Evolutionary conservation across 2,797 vertebrate species (phyloP).

Genomic region (Pelobates cultripes): DNA sequence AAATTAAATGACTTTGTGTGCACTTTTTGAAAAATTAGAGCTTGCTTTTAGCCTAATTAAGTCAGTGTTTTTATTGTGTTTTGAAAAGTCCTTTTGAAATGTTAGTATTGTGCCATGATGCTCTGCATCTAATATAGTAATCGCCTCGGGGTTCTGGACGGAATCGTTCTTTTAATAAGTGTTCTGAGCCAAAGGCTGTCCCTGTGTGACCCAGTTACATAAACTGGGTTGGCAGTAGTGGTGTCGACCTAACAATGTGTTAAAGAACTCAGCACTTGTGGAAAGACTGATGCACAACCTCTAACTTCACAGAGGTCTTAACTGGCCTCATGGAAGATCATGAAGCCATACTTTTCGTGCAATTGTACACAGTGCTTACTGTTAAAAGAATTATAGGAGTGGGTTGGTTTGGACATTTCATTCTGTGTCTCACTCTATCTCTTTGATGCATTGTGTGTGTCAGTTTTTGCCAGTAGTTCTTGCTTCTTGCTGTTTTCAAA

Average conservation of each 20-base stretch:
- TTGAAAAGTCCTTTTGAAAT: background rate
- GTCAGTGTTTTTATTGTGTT: background rate
- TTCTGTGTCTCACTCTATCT: no score
- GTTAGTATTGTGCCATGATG: background rate
- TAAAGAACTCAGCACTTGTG: constrained; percentile 22
- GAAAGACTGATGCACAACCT: background rate
- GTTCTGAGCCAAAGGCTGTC: constrained; percentile 30
- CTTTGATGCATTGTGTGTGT: no score
- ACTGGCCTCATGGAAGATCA: no score
- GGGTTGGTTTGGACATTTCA: no score
- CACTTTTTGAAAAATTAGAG: background rate
- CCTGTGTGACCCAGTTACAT: constrained; percentile 24
- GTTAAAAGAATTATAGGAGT: no score
- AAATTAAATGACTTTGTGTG: background rate
- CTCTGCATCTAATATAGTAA: background rate
- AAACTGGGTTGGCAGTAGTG: constrained; percentile 6
- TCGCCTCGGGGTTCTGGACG: background rate
- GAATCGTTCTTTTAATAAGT: constrained; percentile 4
- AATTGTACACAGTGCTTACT: no score
- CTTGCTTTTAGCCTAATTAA: background rate
- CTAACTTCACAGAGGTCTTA: no score
- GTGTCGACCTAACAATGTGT: constrained; percentile 18
- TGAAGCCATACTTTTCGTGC: no score
- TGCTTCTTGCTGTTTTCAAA: no score
- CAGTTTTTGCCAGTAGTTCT: no score